Conservation (phyloP, 2,113 vertebrate species). For the Typhlomys cinereus region DNA sequence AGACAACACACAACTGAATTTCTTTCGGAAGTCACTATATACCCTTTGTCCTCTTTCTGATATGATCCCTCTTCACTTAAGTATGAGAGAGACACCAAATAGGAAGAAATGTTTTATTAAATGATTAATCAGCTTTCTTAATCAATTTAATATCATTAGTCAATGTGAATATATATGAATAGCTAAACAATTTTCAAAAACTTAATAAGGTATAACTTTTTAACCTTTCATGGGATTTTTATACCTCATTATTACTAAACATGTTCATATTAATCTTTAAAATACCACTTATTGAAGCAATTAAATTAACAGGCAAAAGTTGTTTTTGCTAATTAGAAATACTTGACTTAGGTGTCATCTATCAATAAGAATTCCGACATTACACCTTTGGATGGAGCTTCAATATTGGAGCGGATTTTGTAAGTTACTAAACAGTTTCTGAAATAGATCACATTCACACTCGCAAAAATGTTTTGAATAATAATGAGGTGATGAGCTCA, state of each 20-base stretch:
- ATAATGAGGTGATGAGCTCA: slow-evolving; percentile 18
- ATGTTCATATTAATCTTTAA: slow-evolving; percentile 57
- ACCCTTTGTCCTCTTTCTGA: background rate
- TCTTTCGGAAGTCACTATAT: background rate
- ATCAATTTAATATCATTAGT: background rate
- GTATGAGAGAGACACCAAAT: background rate
- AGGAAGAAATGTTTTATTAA: background rate
- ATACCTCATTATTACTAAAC: slow-evolving; percentile 54
- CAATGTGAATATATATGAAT: background rate
- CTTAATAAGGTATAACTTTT: background rate
- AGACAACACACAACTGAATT: background rate
- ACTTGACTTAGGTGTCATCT: slow-evolving; percentile 26
- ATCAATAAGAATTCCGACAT: slow-evolving; percentile 3
- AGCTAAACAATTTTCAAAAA: background rate
- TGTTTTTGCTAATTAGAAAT: slow-evolving; percentile 59
- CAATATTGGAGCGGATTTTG: background rate
- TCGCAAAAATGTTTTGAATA: slow-evolving; percentile 30
- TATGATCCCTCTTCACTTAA: background rate
- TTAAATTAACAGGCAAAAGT: slow-evolving; percentile 54
- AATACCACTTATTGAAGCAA: slow-evolving; percentile 48
- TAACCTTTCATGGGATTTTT: background rate
- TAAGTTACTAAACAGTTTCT: slow-evolving; percentile 19
- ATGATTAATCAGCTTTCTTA: background rate
- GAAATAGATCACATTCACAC: slow-evolving; percentile 14
- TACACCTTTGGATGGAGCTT: slow-evolving; percentile 23